Evolutionary conservation across 2,113 vertebrate genomes (phyloP).

Genomic region (Melanocharis versteri): DNA sequence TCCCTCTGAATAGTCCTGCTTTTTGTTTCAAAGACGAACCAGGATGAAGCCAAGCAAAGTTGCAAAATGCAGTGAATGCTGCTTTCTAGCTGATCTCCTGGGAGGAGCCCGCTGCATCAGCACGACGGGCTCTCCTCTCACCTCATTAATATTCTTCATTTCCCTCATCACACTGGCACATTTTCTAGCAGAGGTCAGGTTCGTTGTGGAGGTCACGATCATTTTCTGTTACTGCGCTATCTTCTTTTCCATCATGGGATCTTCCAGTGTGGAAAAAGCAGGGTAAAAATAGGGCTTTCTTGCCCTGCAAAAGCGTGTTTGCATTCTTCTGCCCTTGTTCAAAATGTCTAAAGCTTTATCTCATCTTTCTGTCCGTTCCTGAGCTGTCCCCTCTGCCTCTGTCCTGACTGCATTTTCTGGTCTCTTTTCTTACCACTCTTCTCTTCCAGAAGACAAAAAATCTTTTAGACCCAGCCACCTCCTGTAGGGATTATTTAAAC

Average conservation of each 20-base stretch:
- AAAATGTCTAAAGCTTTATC: neutral
- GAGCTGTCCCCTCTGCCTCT: neutral
- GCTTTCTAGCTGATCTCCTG: neutral
- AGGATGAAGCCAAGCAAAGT: neutral
- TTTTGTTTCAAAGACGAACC: neutral
- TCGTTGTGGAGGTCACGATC: neutral
- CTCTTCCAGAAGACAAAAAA: neutral
- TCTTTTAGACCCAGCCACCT: neutral
- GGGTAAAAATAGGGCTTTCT: neutral
- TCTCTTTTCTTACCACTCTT: neutral
- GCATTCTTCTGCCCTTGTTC: neutral
- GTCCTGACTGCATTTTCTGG: neutral
- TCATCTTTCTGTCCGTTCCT: neutral
- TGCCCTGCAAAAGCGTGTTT: neutral
- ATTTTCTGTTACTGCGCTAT: neutral
- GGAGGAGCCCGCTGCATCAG: neutral
- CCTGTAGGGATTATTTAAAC: neutral
- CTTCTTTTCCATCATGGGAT: constrained; percentile 29
- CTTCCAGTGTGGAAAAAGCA: neutral
- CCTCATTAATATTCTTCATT: constrained; percentile 45
- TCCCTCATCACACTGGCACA: constrained; percentile 1
- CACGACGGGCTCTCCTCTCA: neutral
- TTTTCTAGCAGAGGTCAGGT: constrained; percentile 18
- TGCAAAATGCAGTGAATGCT: neutral
- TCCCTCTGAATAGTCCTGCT: neutral